Base-by-base conservation (phyloP, 2,888 invertebrate genomes). In the Pandemis cinnamomeana region DNA sequence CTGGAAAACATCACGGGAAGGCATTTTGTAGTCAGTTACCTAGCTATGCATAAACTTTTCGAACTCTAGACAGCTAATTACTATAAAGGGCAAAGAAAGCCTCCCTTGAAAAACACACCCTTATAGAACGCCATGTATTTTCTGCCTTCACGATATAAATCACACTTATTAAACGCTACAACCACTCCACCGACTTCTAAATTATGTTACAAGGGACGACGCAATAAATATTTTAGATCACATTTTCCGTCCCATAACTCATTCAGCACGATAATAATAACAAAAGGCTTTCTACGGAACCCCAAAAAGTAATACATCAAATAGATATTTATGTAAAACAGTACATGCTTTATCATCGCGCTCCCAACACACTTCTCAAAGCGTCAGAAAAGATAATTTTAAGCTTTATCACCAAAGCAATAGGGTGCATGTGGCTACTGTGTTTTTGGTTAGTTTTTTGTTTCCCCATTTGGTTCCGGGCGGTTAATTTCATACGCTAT, bases 271-370 rank as follows among this genome's bases (percentile, higher is more conserved):
- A 77, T 79, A 78, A 76, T 76, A 76, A 75, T 77, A 78, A 78
- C 73, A 77, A 77, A 78, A 78, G 77, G 75, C 63, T 60, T 53
- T 72, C 66, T 75, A 20, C 60, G 51, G 66, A 60, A 76, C 79
- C 80, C 79, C 77, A 76, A 77, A 78, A 80, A 79, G 77, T 79
- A 79, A 80, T 79, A 79, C 71, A 78, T 79, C 80, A 79, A 78
- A 79, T 79, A 75, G 77, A 79, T 78, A 79, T 79, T 78, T 78
- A 79, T 78, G 80, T 77, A 71, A 74, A 77, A 72, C 66, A 75
- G 77, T 75, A 78, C 78, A 78, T 76, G 79, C 76, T 78, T 78
- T 80, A 78, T 80, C 79, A 80, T 79, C 77, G 77, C 71, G 67
- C 58, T 41, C 68, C 61, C 42, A 36, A 69, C 62, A 66, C 51